These are phyloP conservation scores for Conistra vaccinii DNA, from an alignment of 2,888 invertebrate genomes.

Conservation along the genomic window DNA sequence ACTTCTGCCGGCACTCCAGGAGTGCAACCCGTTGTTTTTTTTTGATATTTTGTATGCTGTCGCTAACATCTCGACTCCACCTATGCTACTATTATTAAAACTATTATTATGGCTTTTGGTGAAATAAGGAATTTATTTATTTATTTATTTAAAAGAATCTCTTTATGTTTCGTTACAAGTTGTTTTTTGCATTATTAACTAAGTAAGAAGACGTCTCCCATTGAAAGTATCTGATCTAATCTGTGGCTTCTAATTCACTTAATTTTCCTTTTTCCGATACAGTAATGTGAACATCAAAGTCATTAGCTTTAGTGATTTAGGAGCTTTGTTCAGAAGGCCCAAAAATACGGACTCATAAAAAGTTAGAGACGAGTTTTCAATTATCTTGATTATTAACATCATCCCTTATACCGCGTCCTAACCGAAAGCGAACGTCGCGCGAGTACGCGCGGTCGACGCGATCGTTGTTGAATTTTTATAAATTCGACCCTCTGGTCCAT, in stretches of 20 bases:
- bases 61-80: no score
- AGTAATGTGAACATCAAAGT: constrained; percentile 12
- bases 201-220: not conserved
- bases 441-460: not conserved
- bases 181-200: not conserved
- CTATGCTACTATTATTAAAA: not conserved
- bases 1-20: no score
- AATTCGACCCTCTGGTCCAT: no score
- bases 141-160: no score
- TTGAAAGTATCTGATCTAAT: constrained; percentile 7
- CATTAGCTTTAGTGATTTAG: constrained; percentile 41
- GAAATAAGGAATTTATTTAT: no score
- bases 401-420: not conserved
- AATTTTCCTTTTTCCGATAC: not conserved
- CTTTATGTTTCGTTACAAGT: not conserved
- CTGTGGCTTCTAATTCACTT: constrained; percentile 34
- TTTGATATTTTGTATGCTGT: no score
- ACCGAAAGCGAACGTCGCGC: not conserved
- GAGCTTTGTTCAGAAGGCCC: not conserved
- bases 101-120: no score
- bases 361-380: constrained; percentile 8
- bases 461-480: not conserved
- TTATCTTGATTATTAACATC: constrained; percentile 15
- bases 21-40: no score
- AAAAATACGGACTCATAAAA: constrained; percentile 30